Conservation (phyloP, 2,797 vertebrate genomes). For the Enteromius afrohamiltoni region DNA sequence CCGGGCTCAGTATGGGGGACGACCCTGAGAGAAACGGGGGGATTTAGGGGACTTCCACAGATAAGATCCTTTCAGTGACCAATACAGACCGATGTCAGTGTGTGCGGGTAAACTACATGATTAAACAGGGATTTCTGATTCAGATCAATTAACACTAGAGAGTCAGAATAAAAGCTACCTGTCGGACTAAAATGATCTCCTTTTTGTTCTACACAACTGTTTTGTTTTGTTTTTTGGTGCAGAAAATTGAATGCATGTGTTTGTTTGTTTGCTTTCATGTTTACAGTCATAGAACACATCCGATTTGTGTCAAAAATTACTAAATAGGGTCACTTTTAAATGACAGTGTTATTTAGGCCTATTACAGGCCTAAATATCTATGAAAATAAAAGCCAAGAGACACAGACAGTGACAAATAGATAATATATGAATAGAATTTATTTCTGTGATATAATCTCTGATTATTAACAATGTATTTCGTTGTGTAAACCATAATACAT, state of each 20-base stretch:
- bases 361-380: no score
- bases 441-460: not conserved
- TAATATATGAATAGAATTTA: not conserved
- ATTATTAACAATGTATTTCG: not conserved
- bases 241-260: no score
- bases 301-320: no score
- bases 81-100: not conserved
- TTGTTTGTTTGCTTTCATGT: no score
- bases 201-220: no score
- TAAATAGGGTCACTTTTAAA: no score
- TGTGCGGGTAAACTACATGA: not conserved
- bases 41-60: slow-evolving; percentile 27
- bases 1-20: not conserved
- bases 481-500: not conserved
- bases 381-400: no score
- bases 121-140: not conserved
- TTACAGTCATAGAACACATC: no score
- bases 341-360: no score
- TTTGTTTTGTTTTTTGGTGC: no score
- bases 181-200: no score
- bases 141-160: not conserved
- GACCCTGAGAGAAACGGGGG: slow-evolving; percentile 1
- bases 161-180: not conserved
- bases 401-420: no score
- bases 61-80: slow-evolving; percentile 4